phyloP scores from a whole-genome alignment of 92 coral and sea anemone species.

The Epizoanthus scotinus region DNA sequence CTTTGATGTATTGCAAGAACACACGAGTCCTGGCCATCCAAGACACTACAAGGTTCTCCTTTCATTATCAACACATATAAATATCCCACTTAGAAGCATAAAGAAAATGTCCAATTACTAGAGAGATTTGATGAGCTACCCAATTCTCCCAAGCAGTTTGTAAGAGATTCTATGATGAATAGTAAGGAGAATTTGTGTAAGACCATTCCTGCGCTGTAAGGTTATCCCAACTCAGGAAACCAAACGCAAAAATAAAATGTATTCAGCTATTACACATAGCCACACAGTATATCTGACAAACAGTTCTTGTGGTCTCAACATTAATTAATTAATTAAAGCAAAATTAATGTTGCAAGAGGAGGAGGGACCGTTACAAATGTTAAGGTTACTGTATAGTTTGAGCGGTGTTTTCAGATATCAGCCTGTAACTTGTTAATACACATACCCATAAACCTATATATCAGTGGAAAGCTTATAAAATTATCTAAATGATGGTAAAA shows the following conservation, averaged over 20 bases:
- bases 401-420: too few relatives aligned
- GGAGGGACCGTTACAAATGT: too few relatives aligned
- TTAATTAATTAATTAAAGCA: too few relatives aligned
- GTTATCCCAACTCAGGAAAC: conserved; percentile 8
- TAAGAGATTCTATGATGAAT: neutral
- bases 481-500: too few relatives aligned
- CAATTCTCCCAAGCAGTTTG: neutral
- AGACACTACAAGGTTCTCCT: conserved; percentile 6
- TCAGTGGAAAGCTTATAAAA: too few relatives aligned
- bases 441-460: too few relatives aligned
- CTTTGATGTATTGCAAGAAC: conserved; percentile 4
- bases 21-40: neutral
- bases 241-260: conserved; percentile 2
- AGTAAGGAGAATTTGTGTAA: neutral
- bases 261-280: neutral
- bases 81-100: conserved; percentile 15
- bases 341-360: too few relatives aligned
- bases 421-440: too few relatives aligned
- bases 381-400: too few relatives aligned
- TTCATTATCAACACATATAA: neutral
- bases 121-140: conserved; percentile 9
- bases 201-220: neutral
- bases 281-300: neutral
- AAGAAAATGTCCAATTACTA: neutral
- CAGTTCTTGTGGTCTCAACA: too few relatives aligned